Conservation (phyloP, 2,113 vertebrate genomes). For the Tympanuchus pallidicinctus region DNA sequence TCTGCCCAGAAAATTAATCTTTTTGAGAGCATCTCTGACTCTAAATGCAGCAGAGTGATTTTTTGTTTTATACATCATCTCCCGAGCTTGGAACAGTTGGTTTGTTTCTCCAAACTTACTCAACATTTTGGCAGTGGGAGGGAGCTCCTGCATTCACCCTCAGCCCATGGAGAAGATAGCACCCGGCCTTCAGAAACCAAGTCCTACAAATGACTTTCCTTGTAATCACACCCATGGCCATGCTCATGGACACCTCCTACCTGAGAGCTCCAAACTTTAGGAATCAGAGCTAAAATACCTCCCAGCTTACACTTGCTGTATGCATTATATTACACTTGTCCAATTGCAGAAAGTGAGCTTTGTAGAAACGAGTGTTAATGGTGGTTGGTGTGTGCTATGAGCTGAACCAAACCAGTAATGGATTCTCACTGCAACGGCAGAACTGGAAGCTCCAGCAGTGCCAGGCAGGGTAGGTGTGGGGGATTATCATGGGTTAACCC, state of each 20-base stretch:
- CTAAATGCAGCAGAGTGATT: background rate
- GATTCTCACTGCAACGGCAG: slow-evolving; percentile 17
- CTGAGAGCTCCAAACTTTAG: background rate
- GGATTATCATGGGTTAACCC: background rate
- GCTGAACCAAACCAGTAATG: background rate
- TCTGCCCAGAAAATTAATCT: slow-evolving; percentile 48
- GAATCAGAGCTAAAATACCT: background rate
- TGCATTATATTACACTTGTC: background rate
- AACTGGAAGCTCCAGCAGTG: background rate
- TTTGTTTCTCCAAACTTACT: slow-evolving; percentile 2
- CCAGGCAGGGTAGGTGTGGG: background rate
- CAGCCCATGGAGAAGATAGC: background rate
- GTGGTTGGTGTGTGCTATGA: background rate
- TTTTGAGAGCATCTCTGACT: background rate
- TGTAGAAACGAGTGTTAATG: background rate
- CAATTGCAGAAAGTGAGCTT: background rate
- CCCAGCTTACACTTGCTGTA: background rate
- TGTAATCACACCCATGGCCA: background rate
- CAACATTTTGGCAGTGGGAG: rapidly evolving
- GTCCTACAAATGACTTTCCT: background rate
- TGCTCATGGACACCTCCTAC: background rate
- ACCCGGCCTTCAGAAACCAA: background rate
- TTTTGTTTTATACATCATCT: slow-evolving; percentile 43
- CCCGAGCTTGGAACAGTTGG: background rate
- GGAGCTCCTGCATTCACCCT: background rate